Evolutionary conservation across 2,797 vertebrate species (phyloP), one percentile per base, ranked within the genome.

Genomic region (Amphiprion clarkii): DNA sequence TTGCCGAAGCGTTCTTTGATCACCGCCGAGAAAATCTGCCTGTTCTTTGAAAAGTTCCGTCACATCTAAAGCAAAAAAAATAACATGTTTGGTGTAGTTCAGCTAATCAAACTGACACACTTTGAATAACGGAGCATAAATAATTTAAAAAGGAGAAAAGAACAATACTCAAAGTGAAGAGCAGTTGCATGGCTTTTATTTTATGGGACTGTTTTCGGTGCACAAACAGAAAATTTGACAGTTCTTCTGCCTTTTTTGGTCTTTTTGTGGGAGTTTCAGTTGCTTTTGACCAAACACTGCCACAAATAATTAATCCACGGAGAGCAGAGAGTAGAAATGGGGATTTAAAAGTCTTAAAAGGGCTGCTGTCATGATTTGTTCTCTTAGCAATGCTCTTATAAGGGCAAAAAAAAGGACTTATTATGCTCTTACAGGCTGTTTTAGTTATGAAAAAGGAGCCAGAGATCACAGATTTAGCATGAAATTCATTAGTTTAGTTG

Each of bases 1-100:
- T 29, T 51, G 25, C 57, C 1, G 25, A 39, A 7, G 1, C 58
- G 0, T 65, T 36, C 81, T 88, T 82, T 86, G 81, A 86, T 82
- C 78, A 52, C 55, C 49, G 2, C 55, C 5, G 40, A 49, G 9
- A 67, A 27, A 76, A 72, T 64, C 55, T 44, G 61, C 57, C 68
- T 53, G 55, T 48, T 61, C 62, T 76, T 61, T 71, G 42, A 69
- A 64, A 63, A 64, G 51, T 60, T 58, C 64, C 54, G 5, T 39
- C 62, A 79, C 84, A 57, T 85, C 87, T 82, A 80, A 85, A 59
- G 51, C 49, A 72, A 1, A 49, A 3, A 10, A 39, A 74, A 27
- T 3, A 70, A 40, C 48, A 49, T 21, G 6, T 54, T 51, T 59
- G 29, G 13, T 74, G 71, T 71, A 44, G 31, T 64, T 81, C 72